Evolutionary conservation across 2,797 vertebrate genomes (phyloP), one percentile per base, ranked within the genome.

Genomic region (Notoglanidium macrostoma): DNA sequence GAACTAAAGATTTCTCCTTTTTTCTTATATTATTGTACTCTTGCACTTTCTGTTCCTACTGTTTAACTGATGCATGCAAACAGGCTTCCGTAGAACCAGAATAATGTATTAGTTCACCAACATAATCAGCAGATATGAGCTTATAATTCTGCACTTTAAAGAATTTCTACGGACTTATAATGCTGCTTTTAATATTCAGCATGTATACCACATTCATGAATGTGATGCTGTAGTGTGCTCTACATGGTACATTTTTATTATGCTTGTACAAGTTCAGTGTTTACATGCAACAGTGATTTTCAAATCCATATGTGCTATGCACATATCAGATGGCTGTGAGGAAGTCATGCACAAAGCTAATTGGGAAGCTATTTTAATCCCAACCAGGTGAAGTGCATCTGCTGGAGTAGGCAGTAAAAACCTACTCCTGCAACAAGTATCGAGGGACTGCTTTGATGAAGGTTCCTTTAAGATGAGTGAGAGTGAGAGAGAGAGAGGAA

Each of bases 371-470:
- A 35, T 73, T 40, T 49, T 81, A 88, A 90, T 87, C 68, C 77
- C 44, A 74, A 86, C 57, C 84, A 89, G 85, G 59, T 88, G 78
- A 87, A 86, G 70, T 40, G 23, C 54, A 76, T 74, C 85, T 87
- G 54, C 76, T 76, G 87, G 57, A 51, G 86, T 76, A 85, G 17
- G 21, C 80, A 82, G 85, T 83, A 89, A 89, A 87, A 88, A 72
- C 8, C 67, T 35, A 23, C 81, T 86, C 83, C 85, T 89, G 82
- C 83, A 88, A 88, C 87, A 78, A 90, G 67, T 81, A 79, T 72
- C 44, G 26, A 77, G 82, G 46, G 70, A 77, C n/a, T 0, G 6
- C 84, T 93, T 93, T 94, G 87, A 94, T 91, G 88, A 89, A 73
- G 32, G 21, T 26, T 74, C 19, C 82, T 83, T 83, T 84, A 76